Base-by-base conservation (phyloP, 2,797 vertebrate species). In the Epinephelus malabaricus region DNA sequence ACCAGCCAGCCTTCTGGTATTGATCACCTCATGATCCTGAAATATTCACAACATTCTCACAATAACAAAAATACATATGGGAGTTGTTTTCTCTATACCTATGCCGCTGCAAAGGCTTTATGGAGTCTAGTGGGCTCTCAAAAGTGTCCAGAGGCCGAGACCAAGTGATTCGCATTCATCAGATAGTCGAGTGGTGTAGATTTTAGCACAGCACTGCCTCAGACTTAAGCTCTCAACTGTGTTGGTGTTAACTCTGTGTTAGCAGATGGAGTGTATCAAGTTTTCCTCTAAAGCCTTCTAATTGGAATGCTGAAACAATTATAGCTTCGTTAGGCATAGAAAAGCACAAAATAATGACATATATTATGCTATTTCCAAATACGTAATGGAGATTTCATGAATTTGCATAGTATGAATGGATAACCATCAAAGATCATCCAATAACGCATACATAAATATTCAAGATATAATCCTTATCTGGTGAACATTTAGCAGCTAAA, bases 11-110 rank as follows among this genome's bases (percentile, higher is more conserved):
- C 88, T 88, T 83, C 87, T 89, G 70, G 64, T 94, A 95, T 95
- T 92, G 94, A 95, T 95, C 88, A 92, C 76, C 84, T 86, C 85
- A 34, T 81, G 75, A 88, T 90, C 76, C 85, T 93, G 89, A 94
- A 93, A 93, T 92, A 94, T 94, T 94, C 89, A 93, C 86, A 76
- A 88, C 63, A 71, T 76, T 84, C 82, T 68, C 78, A 90, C 90
- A 90, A 92, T 90, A 90, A 85, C 88, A 87, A 86, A 90, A 88
- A 78, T 78, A 76, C 86, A 79, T 77, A 65, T 54, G 90, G 77
- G 82, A 88, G 73, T 75, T 83, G 67, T 72, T 84, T 88, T 83
- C 82, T 79, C 67, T 79, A 73, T 86, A 79, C 80, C 74, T 83
- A 54, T 19, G 43, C 23, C 51, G 21, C 77, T 54, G 64, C 58